Evolutionary conservation across 2,888 invertebrate genomes (phyloP).

Genomic region (Chrysodeixis includens): DNA sequence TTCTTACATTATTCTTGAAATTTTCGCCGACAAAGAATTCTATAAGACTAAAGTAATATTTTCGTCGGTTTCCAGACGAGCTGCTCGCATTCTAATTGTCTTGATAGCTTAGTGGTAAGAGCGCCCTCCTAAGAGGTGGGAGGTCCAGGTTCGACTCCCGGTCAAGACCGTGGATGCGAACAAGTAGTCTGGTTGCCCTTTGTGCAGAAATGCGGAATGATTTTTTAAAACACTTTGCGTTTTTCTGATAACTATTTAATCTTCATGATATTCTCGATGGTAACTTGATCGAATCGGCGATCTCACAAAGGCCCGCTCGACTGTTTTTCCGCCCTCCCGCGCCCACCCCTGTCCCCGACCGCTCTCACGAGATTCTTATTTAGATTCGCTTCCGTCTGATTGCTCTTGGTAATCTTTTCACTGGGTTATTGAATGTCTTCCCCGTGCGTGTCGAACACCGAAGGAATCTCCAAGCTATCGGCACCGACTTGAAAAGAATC

Average conservation of each 20-base stretch:
- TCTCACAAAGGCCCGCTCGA: slow-evolving; percentile 83
- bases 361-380: slow-evolving; percentile 89
- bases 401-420: slow-evolving; percentile 89
- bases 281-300: slow-evolving; percentile 86
- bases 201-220: slow-evolving; percentile 41
- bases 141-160: slow-evolving; percentile 88
- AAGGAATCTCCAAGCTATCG: slow-evolving; percentile 72
- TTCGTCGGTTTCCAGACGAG: slow-evolving; percentile 61
- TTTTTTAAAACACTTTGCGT: slow-evolving; percentile 65
- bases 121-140: slow-evolving; percentile 82
- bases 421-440: slow-evolving; percentile 89
- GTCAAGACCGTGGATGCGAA: slow-evolving; percentile 85
- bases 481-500: slow-evolving; percentile 73
- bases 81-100: slow-evolving; percentile 81
- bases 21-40: slow-evolving; percentile 17
- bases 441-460: slow-evolving; percentile 83
- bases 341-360: slow-evolving; percentile 78
- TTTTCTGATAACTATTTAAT: slow-evolving; percentile 75
- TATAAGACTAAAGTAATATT: slow-evolving; percentile 17
- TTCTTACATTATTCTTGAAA: slow-evolving; percentile 33
- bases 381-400: slow-evolving; percentile 90
- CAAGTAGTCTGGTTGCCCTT: slow-evolving; percentile 66
- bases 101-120: slow-evolving; percentile 89
- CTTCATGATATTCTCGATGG: slow-evolving; percentile 80
- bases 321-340: slow-evolving; percentile 81